Evolutionary conservation across 1,140 invertebrate species (phyloP).

Genomic region (Pseudomyrmex flavicornis): DNA sequence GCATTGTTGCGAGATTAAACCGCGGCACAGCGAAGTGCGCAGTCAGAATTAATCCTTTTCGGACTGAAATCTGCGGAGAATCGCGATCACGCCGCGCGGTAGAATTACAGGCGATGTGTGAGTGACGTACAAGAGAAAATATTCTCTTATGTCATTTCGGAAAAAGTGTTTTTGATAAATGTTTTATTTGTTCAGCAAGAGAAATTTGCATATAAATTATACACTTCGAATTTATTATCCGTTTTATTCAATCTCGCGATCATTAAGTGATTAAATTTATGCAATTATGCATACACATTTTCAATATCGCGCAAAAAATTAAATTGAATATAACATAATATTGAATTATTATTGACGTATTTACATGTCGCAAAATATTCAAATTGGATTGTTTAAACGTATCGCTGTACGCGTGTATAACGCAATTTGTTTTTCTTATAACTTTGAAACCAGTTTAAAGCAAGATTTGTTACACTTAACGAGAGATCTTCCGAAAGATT

Average conservation of each 20-base stretch:
- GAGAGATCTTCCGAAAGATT: conserved; percentile 39
- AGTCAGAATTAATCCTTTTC: conserved; percentile 30
- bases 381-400: not conserved
- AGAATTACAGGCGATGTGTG: too few relatives aligned
- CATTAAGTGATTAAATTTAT: not conserved
- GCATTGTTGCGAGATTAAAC: conserved; percentile 33
- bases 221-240: too few relatives aligned
- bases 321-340: not conserved
- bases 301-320: not conserved
- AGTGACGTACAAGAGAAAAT: too few relatives aligned
- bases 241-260: too few relatives aligned
- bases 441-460: conserved; percentile 15
- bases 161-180: too few relatives aligned
- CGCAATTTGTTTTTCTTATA: not conserved
- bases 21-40: not conserved
- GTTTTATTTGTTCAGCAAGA: too few relatives aligned
- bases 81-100: not conserved
- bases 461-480: conserved; percentile 32
- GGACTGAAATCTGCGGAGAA: conserved; percentile 8
- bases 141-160: too few relatives aligned
- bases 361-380: not conserved
- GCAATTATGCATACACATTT: not conserved
- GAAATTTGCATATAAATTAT: too few relatives aligned
- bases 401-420: not conserved
- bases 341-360: not conserved